A percentile compares a stretch with the other conserved stretches of the same genome.
phyloP scores from a whole-genome alignment of 2,113 vertebrate species.

The Ameiurus melas region DNA sequence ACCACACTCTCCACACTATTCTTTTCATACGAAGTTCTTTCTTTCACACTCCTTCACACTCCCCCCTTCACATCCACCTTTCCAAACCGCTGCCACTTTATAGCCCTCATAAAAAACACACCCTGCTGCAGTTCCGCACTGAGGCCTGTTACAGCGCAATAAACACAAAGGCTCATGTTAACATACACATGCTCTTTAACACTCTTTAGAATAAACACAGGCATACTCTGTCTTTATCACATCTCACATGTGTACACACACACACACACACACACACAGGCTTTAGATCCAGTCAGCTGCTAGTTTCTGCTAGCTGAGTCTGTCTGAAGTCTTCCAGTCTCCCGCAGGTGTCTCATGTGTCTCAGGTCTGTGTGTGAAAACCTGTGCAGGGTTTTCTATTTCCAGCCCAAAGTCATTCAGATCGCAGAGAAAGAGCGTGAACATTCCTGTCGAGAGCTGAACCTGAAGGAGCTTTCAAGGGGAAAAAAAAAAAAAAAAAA shows the following conservation, averaged over 20 bases:
- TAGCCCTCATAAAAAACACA: conserved; percentile 25
- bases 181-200: conserved; percentile 46
- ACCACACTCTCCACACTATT: not conserved
- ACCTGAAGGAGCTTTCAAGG: conserved; percentile 31
- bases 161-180: conserved; percentile 33
- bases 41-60: not conserved
- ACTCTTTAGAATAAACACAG: conserved; percentile 35
- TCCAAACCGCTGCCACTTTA: conserved; percentile 35
- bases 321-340: conserved; percentile 20
- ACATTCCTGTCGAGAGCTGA: conserved; percentile 25
- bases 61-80: not conserved
- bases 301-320: not conserved
- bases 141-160: conserved; percentile 36
- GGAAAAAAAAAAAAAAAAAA: conserved; percentile 18
- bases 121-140: conserved; percentile 25
- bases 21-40: not conserved
- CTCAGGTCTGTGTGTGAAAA: conserved; percentile 10
- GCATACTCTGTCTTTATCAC: conserved; percentile 1
- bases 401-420: conserved; percentile 27
- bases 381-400: conserved; percentile 41
- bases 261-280: conserved; percentile 14
- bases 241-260: conserved; percentile 1
- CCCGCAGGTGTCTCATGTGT: conserved; percentile 30
- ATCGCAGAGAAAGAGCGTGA: conserved; percentile 21
- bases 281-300: conserved; percentile 11